These are phyloP conservation scores for Harpagifer antarcticus DNA, from an alignment of 2,797 vertebrate genomes.

Conservation along the genomic window DNA sequence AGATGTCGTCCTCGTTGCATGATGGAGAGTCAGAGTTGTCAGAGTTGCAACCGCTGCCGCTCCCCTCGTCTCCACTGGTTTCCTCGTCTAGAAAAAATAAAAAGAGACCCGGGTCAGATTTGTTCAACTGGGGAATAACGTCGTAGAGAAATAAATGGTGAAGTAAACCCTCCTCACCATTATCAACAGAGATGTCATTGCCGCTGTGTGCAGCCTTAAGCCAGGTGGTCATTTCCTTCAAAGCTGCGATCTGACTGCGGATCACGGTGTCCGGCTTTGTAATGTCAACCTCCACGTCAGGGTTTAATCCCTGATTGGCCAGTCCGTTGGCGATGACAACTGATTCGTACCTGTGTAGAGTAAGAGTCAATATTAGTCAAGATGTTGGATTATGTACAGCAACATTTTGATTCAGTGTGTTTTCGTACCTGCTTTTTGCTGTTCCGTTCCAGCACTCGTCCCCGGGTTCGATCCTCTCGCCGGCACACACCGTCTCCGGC, in stretches of 20 bases:
- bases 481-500: conserved; percentile 91
- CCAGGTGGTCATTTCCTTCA: conserved; percentile 94
- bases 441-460: conserved; percentile 98
- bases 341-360: conserved; percentile 88
- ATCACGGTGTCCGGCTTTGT: conserved; percentile 93
- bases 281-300: conserved; percentile 95
- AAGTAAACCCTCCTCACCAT: conserved; percentile 79
- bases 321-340: conserved; percentile 94
- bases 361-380: background rate
- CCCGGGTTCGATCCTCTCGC: conserved; percentile 88
- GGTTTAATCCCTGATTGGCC: conserved; percentile 96
- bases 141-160: background rate
- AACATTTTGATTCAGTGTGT: too few species aligned
- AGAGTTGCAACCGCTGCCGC: conserved; percentile 89
- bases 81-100: conserved; percentile 73
- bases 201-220: conserved; percentile 95
- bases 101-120: background rate
- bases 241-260: conserved; percentile 91
- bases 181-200: conserved; percentile 89
- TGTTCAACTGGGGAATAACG: rapidly evolving
- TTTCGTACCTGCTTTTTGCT: conserved; percentile 92
- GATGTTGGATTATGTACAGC: background rate
- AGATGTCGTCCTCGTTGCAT: conserved; percentile 89
- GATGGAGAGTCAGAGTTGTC: conserved; percentile 84
- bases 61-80: conserved; percentile 89